Conservation (phyloP, 1,140 invertebrate genomes). For the Halyomorpha halys region DNA sequence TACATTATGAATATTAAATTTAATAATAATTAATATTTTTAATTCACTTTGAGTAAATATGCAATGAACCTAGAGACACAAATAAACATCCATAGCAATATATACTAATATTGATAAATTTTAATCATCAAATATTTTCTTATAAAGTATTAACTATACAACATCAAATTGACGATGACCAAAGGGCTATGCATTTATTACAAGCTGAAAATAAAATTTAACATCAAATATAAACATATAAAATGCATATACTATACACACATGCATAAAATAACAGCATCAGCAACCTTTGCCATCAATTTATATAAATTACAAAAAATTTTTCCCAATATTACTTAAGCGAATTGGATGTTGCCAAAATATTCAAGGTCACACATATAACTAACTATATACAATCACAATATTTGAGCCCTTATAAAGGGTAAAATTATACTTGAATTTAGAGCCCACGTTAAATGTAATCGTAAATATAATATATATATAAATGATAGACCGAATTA, state of each 20-base stretch:
- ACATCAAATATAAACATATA: not conserved
- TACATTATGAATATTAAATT: too few relatives aligned
- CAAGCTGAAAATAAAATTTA: not conserved
- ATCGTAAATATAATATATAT: too few relatives aligned
- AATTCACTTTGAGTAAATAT: too few relatives aligned
- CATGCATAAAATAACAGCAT: not conserved
- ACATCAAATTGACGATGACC: too few relatives aligned
- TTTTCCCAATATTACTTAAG: not conserved
- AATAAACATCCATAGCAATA: too few relatives aligned
- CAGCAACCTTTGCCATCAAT: not conserved
- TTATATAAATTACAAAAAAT: not conserved
- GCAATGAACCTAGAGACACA: too few relatives aligned
- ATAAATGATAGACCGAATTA: too few relatives aligned
- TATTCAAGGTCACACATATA: not conserved
- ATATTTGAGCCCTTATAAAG: conserved; percentile 3
- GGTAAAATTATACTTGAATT: not conserved
- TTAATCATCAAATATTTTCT: too few relatives aligned
- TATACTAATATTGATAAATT: too few relatives aligned
- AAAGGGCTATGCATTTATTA: too few relatives aligned
- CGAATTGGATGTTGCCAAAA: not conserved
- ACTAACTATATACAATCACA: conserved; percentile 6
- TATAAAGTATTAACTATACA: too few relatives aligned
- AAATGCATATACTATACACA: not conserved
- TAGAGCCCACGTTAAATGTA: not conserved
- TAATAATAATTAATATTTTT: too few relatives aligned